Evolutionary conservation across 2,888 invertebrate species (phyloP), one percentile per base, ranked within the genome.

Genomic region (Diabrotica balteata): DNA sequence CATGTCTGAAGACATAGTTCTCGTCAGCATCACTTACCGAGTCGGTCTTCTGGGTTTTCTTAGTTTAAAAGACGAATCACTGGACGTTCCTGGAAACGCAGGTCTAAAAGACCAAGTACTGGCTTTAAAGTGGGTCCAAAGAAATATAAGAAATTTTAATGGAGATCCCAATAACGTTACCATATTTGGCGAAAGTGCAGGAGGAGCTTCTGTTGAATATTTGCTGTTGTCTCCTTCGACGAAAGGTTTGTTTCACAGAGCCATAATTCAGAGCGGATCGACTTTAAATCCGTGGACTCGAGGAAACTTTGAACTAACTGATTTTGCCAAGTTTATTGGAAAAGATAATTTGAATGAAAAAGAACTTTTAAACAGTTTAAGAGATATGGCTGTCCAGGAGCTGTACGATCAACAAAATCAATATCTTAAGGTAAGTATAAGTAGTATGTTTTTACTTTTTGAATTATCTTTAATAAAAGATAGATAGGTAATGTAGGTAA

Each of bases 81-180:
- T 87, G 9, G 82, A 83, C 59, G 82, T 87, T 59, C 86, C 87
- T 0, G 87, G 87, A 4, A 87, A 87, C 77, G 85, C 86, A 0
- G 87, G 85, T 2, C 78, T 87, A 0, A 87, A 87, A 78, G 87
- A 87, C 76, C 85, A 86, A 79, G 81, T 85, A 1, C 70, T 86
- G 74, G 87, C 86, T 0, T 72, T 87, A 51, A 84, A 84, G 70
- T 87, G 87, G 87, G 81, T 87, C 0, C 84, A 86, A 67, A 78
- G 78, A 2, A 87, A 87, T 72, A 85, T 86, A n/a, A 69, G 77
- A 7, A 49, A 74, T 9, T 79, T 79, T 60, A 64, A 68, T 59
- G 79, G 79, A 7, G 73, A 79, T 70, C 73, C 79, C 7, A 69
- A 73, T 32, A 78, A 78, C 63, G 73, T 86, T 84, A 87, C 87